Evolutionary conservation across 2,797 vertebrate genomes (phyloP), one percentile per base, ranked within the genome.

Genomic region (Todus mexicanus): DNA sequence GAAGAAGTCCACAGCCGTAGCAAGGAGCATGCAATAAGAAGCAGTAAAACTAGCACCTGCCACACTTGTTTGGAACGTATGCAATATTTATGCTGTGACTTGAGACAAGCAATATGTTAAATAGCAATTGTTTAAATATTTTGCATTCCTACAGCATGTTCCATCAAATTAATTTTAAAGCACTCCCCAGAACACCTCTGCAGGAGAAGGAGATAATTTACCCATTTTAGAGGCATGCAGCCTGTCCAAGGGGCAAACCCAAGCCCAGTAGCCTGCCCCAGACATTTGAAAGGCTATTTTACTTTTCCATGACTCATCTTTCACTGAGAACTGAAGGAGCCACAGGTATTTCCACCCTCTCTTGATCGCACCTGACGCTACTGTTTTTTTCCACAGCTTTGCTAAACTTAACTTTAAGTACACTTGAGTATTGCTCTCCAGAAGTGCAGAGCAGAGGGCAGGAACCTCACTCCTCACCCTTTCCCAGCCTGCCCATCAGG

Each of bases 1-100:
- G 48, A 61, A 42, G 10, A n/a, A 33, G 25, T 5, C 69, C 38
- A 9, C 40, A 72, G 76, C 51, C 74, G 81, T 43, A 72, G 77
- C 56, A 59, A 0, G 0, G 70, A 59, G 27, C 2, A 1, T 0
- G 0, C 17, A 35, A 31, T 2, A 20, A 61, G 65, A 56, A 70
- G 72, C 65, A 77, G 56, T 1, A 12, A 27, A 64, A n/a, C 63
- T 16, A 43, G 37, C 38, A 63, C 37, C 70, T 78, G 54, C 61
- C 42, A 26, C 53, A n/a, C 3, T 4, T 14, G 23, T 65, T 20
- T 14, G 76, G n/a, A 83, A 33, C 0, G 0, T 11, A 4, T 7
- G 26, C 38, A 69, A 12, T 61, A 72, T 72, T 92, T 72, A 54
- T 38, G 73, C 50, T 84, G 70, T 8, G 56, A 81, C 63, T 45